These are phyloP conservation scores for Odontesthes bonariensis DNA, from an alignment of 2,113 vertebrate genomes.

Conservation along the genomic window DNA sequence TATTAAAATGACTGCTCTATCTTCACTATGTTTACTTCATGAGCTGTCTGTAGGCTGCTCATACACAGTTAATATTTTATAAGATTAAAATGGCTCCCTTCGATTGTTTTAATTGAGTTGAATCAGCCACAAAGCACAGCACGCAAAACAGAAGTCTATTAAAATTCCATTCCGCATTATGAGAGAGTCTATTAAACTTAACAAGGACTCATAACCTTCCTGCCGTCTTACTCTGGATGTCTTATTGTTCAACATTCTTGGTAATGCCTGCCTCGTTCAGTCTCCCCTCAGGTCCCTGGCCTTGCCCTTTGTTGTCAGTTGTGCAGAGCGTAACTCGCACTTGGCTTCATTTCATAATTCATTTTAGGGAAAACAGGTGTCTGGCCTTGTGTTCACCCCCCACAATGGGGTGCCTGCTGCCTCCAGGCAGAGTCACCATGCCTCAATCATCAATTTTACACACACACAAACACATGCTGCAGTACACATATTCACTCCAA, in stretches of 20 bases:
- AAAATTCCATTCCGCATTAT: constrained; percentile 45
- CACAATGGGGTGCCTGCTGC: constrained; percentile 53
- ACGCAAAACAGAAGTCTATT: constrained; percentile 41
- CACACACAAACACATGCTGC: neutral
- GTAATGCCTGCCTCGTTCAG: constrained; percentile 45
- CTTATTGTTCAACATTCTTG: constrained; percentile 40
- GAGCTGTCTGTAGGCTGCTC: constrained; percentile 25
- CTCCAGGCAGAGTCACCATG: constrained; percentile 50
- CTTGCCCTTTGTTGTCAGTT: constrained; percentile 48
- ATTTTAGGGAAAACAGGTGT: constrained; percentile 74
- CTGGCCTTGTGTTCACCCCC: constrained; percentile 57
- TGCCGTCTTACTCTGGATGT: constrained; percentile 43
- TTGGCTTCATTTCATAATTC: constrained; percentile 66
- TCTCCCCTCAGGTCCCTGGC: constrained; percentile 56
- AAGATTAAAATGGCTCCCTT: constrained; percentile 56
- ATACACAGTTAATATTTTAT: constrained; percentile 69
- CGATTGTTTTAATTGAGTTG: constrained; percentile 61
- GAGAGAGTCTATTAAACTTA: constrained; percentile 69
- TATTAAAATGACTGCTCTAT: constrained; percentile 35
- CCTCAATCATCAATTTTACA: constrained; percentile 32
- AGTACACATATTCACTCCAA: neutral
- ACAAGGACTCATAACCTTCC: constrained; percentile 72
- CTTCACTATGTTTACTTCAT: constrained; percentile 38
- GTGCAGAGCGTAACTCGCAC: constrained; percentile 38
- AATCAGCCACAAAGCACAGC: constrained; percentile 50